Percentiles rank a stretch among this genome's conserved stretches.
Conservation (phyloP, 2,888 invertebrate genomes). For the Panopea generosa region DNA sequence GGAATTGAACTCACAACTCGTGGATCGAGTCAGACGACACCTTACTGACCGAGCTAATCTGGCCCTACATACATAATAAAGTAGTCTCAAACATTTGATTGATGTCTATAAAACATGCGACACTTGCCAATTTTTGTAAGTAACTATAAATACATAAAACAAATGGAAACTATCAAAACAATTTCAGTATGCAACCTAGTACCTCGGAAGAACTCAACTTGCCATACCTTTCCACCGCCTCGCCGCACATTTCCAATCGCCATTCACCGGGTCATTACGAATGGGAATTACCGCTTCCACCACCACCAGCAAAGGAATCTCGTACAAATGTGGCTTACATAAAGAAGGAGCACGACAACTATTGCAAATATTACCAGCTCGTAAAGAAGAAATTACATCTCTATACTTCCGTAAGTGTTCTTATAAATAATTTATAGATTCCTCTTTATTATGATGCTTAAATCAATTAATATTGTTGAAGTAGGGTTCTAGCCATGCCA, state of each 20-base stretch:
- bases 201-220: constrained; percentile 47
- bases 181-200: too few relatives aligned
- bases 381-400: constrained; percentile 75
- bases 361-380: constrained; percentile 74
- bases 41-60: too few relatives aligned
- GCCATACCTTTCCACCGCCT: constrained; percentile 36
- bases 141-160: too few relatives aligned
- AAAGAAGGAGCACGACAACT: constrained; percentile 64
- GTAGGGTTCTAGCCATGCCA: too few relatives aligned
- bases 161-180: too few relatives aligned
- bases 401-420: constrained; percentile 75
- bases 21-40: too few relatives aligned
- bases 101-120: too few relatives aligned
- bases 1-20: too few relatives aligned
- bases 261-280: constrained; percentile 52
- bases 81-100: too few relatives aligned
- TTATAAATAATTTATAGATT: too few relatives aligned
- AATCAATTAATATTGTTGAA: not conserved
- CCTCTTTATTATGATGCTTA: not conserved
- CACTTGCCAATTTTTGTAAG: too few relatives aligned
- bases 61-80: too few relatives aligned
- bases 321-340: constrained; percentile 55
- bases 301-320: constrained; percentile 70
- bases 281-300: constrained; percentile 73
- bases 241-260: constrained; percentile 23